These are phyloP conservation scores for Nothobranchius kuhntae DNA, from an alignment of 2,113 vertebrate species.

Conservation along the genomic window DNA sequence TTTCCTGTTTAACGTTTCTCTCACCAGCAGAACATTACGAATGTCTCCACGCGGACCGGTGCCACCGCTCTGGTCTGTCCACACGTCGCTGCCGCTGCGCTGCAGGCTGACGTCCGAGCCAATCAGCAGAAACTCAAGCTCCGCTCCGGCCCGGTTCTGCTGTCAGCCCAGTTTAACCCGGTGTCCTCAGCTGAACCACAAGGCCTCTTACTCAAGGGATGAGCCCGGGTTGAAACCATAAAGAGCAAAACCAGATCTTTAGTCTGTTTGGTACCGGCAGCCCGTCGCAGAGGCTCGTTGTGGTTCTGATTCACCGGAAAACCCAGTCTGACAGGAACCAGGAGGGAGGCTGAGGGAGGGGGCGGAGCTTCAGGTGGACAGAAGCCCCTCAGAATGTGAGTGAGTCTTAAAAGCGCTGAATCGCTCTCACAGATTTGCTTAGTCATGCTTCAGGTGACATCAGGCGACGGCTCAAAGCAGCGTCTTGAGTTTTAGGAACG, in stretches of 20 bases:
- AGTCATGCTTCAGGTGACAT: neutral
- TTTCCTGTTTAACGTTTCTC: conserved; percentile 49
- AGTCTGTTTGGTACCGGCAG: neutral
- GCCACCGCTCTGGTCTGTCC: conserved; percentile 46
- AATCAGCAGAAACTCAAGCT: neutral
- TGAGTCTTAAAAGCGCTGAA: neutral
- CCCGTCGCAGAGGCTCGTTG: too few species aligned
- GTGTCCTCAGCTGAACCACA: neutral
- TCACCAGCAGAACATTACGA: conserved; percentile 72
- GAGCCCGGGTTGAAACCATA: too few species aligned
- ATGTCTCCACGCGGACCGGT: conserved; percentile 51
- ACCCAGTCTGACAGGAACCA: too few species aligned
- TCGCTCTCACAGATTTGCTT: neutral
- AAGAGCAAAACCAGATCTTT: neutral
- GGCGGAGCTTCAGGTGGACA: too few species aligned
- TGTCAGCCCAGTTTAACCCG: neutral
- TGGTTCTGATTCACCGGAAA: too few species aligned
- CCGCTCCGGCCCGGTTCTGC: neutral
- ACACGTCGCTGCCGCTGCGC: neutral
- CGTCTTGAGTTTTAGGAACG: too few species aligned
- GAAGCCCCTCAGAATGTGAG: neutral
- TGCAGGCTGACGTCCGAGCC: neutral
- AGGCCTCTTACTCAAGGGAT: too few species aligned
- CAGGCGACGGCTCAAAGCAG: neutral
- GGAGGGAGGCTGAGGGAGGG: too few species aligned